Conservation (phyloP, 2,113 vertebrate genomes). For the Anhinga rufa region DNA sequence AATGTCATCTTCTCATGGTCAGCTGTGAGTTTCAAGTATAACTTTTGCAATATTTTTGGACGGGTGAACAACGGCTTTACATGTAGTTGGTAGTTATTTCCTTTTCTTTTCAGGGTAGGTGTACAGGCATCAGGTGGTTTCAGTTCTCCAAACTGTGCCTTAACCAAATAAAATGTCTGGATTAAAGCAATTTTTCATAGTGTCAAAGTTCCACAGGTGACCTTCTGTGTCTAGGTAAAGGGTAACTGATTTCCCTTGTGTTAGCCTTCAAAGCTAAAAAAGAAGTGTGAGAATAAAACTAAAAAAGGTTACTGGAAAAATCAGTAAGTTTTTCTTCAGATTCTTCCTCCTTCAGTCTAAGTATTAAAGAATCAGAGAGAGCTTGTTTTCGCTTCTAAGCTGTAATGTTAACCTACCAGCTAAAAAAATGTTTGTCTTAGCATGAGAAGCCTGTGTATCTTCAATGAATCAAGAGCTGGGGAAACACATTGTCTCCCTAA, state of each 20-base stretch:
- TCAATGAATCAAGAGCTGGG: background rate
- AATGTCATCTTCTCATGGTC: background rate
- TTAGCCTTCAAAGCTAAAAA: background rate
- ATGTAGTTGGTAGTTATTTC: background rate
- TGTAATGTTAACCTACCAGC: background rate
- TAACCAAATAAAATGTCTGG: background rate
- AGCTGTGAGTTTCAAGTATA: background rate
- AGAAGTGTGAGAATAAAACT: background rate
- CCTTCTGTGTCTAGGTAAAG: background rate
- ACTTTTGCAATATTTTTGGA: background rate
- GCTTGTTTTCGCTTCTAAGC: background rate
- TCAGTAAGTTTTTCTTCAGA: background rate
- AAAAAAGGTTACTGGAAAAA: background rate
- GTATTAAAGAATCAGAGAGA: background rate
- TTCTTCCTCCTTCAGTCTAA: background rate
- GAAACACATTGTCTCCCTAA: background rate
- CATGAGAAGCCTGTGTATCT: background rate
- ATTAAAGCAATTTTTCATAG: background rate
- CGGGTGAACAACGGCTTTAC: fast-evolving
- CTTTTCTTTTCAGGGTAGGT: background rate
- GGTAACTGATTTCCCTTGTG: background rate
- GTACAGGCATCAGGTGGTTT: background rate
- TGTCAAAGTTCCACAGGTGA: background rate
- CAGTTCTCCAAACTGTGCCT: background rate
- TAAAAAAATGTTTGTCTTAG: background rate